Conservation (phyloP, 2,888 invertebrate genomes). For the Platycheirus rosarum region DNA sequence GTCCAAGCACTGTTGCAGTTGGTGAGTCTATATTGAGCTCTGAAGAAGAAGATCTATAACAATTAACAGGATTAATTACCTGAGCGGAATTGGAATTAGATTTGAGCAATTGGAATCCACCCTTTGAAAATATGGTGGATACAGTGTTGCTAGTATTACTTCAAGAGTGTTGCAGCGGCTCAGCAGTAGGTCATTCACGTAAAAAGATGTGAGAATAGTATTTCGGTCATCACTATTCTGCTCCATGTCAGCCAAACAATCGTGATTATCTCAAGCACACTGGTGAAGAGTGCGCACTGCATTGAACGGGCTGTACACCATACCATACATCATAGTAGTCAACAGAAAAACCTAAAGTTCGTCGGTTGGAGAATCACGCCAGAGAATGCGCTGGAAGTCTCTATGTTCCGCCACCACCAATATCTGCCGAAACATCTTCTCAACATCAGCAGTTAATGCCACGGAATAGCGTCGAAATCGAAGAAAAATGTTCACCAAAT, state of each 20-base stretch:
- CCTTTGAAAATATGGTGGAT: constrained; percentile 15
- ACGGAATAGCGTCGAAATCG: constrained; percentile 37
- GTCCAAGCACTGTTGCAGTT: no score
- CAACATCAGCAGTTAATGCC: constrained; percentile 31
- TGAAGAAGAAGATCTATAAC: constrained; percentile 17
- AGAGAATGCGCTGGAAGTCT: constrained; percentile 26
- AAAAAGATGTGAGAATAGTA: constrained; percentile 32
- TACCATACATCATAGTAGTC: constrained; percentile 12
- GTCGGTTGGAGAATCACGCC: no score
- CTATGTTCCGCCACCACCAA: constrained; percentile 30
- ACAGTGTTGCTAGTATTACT: constrained; percentile 16
- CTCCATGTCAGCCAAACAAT: constrained; percentile 1
- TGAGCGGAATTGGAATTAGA: no score
- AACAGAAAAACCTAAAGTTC: background rate
- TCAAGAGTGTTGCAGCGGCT: constrained; percentile 27
- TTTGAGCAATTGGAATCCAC: no score
- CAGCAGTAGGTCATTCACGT: constrained; percentile 38
- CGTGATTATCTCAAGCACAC: constrained; percentile 27
- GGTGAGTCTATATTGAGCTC: no score
- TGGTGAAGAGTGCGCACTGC: constrained; percentile 42
- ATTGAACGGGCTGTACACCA: constrained; percentile 42
- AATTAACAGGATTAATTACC: constrained; percentile 7
- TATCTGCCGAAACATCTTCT: constrained; percentile 39
- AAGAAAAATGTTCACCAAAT: constrained; percentile 33
- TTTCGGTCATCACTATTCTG: constrained; percentile 27